phyloP scores from a whole-genome alignment of 2,888 invertebrate genomes.

The Trypoxylon attenuatum region DNA sequence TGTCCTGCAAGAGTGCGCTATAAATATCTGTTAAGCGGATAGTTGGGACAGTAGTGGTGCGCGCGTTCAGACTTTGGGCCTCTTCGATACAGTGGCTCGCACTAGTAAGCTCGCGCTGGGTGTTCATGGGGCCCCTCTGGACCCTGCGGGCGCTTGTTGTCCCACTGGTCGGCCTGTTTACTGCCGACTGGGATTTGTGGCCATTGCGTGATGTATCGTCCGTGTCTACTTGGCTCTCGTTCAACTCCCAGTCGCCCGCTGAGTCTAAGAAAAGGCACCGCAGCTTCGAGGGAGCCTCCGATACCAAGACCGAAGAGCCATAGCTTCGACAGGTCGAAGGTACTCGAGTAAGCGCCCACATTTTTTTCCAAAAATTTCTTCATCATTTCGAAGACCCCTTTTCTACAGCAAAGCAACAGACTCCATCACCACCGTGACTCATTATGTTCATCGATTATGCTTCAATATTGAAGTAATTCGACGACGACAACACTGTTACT shows the following conservation, averaged over 20 bases:
- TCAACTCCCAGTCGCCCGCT: slow-evolving; percentile 55
- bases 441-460: too few species aligned
- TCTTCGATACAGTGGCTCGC: slow-evolving; percentile 46
- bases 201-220: slow-evolving; percentile 67
- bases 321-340: too few species aligned
- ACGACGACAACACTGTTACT: too few species aligned
- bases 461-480: too few species aligned
- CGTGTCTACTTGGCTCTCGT: slow-evolving; percentile 58
- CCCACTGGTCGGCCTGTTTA: slow-evolving; percentile 49
- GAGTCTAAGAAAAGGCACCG: slow-evolving; percentile 53
- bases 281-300: slow-evolving; percentile 30
- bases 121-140: slow-evolving; percentile 31
- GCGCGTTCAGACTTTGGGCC: slow-evolving; percentile 41
- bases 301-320: background rate
- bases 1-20: slow-evolving; percentile 46
- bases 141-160: slow-evolving; percentile 24
- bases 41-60: too few species aligned
- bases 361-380: too few species aligned
- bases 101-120: slow-evolving; percentile 40
- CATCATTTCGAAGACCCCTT: too few species aligned
- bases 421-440: too few species aligned
- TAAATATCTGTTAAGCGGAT: slow-evolving; percentile 53
- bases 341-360: too few species aligned
- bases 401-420: too few species aligned
- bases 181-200: slow-evolving; percentile 62